Percentiles rank a stretch among this genome's conserved stretches.
Evolutionary conservation across 30 jellyfish, hydroid and myxozoan species (phyloP).

Genomic region (Catostylus mosaicus): DNA sequence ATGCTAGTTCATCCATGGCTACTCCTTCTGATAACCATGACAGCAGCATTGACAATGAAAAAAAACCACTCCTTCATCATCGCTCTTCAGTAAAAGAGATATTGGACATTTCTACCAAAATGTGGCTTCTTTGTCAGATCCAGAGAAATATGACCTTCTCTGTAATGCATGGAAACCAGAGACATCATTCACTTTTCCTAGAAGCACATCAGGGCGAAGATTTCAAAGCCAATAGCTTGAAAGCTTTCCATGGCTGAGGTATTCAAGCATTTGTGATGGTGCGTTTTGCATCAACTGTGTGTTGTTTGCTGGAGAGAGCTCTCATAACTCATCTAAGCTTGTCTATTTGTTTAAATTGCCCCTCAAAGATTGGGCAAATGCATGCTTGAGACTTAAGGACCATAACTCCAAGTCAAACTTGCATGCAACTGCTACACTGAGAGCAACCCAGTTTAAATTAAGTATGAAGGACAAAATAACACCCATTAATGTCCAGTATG

Average conservation of each 20-base stretch:
- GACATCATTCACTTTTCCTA: constrained; percentile 21
- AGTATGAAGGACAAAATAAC: too few relatives aligned
- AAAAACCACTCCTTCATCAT: not conserved
- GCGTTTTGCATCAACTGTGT: constrained; percentile 77
- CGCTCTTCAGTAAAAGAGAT: too few relatives aligned
- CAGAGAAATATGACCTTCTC: constrained; percentile 19
- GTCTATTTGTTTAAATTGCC: too few relatives aligned
- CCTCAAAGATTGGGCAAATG: too few relatives aligned
- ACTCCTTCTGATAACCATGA: not conserved
- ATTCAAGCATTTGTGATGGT: constrained; percentile 56
- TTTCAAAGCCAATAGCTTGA: constrained; percentile 51
- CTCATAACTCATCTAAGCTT: constrained; percentile 19
- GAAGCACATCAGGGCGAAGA: constrained; percentile 24
- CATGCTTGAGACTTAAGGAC: too few relatives aligned
- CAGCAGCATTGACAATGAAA: not conserved
- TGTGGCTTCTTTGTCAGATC: not conserved
- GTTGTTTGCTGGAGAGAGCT: constrained; percentile 40
- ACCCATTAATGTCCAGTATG: too few relatives aligned
- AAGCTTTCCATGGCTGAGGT: constrained; percentile 56
- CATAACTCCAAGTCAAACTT: too few relatives aligned
- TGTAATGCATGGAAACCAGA: constrained; percentile 28
- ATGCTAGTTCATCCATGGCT: not conserved
- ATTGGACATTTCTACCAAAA: constrained; percentile 1
- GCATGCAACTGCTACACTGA: too few relatives aligned
- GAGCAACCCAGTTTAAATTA: too few relatives aligned